These are phyloP conservation scores for Melanogrammus aeglefinus DNA, from an alignment of 2,797 vertebrate species.

Conservation along the genomic window DNA sequence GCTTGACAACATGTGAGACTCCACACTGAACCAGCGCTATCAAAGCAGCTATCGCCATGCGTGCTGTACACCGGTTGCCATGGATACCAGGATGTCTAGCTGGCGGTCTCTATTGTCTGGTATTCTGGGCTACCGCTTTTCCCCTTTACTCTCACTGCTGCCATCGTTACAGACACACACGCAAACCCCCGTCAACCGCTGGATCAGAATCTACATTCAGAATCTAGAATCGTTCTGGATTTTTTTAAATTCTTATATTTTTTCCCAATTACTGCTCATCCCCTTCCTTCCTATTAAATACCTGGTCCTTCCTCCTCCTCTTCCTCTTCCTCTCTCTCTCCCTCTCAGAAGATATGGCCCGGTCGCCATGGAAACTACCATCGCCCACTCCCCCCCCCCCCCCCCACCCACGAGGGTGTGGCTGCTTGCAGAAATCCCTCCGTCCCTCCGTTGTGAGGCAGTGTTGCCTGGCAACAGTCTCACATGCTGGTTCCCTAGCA, in stretches of 20 bases:
- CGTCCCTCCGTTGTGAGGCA: conserved; percentile 57
- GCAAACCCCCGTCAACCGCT: not conserved
- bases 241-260: not conserved
- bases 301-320: conserved; percentile 38
- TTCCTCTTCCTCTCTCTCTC: conserved; percentile 37
- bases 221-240: not conserved
- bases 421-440: conserved; percentile 77
- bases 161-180: not conserved
- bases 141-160: not conserved
- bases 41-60: conserved; percentile 31
- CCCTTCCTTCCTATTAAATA: conserved; percentile 33
- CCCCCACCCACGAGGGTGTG: conserved; percentile 59
- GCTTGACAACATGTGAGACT: not conserved
- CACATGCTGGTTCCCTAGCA: conserved; percentile 80
- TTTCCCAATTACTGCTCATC: not conserved
- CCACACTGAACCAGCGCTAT: not conserved
- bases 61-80: conserved; percentile 54
- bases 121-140: not conserved
- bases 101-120: conserved; percentile 34
- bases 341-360: conserved; percentile 60
- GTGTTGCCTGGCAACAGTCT: conserved; percentile 78
- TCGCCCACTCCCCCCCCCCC: conserved; percentile 45
- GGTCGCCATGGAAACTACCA: conserved; percentile 77
- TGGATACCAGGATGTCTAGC: conserved; percentile 56
- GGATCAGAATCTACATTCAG: not conserved